These are phyloP conservation scores for Sclerodermus sp. DNA, from an alignment of 2,888 invertebrate species.

Conservation along the genomic window DNA sequence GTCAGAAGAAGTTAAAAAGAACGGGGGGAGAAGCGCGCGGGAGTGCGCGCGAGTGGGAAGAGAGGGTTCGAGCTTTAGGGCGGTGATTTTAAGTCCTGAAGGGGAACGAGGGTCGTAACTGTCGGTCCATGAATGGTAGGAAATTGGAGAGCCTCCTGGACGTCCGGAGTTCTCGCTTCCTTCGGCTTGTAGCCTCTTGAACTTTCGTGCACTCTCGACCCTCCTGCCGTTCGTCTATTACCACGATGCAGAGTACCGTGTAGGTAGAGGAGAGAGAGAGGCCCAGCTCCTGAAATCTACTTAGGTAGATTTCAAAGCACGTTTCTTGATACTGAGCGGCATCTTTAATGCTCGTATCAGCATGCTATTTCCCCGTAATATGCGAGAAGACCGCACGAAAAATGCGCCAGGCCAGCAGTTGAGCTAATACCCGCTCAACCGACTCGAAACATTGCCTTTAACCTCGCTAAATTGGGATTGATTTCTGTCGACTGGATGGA, in stretches of 20 bases:
- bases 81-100: neutral
- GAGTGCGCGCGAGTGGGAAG: neutral
- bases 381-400: too few relatives aligned
- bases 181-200: constrained; percentile 10
- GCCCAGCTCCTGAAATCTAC: neutral
- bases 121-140: constrained; percentile 29
- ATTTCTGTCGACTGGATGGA: too few relatives aligned
- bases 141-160: constrained; percentile 36
- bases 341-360: neutral
- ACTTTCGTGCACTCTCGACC: constrained; percentile 11
- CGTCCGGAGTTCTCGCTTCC: constrained; percentile 22
- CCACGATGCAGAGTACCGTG: neutral
- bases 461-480: too few relatives aligned
- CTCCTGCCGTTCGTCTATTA: neutral
- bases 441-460: neutral
- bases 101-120: constrained; percentile 13
- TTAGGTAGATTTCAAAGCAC: neutral
- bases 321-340: neutral
- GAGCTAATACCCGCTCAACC: too few relatives aligned
- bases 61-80: neutral
- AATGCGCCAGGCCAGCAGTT: too few relatives aligned
- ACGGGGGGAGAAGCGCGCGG: constrained; percentile 5
- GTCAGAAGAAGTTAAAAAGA: neutral
- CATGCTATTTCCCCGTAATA: neutral
- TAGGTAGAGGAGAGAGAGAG: too few relatives aligned